phyloP scores from a whole-genome alignment of 1,140 invertebrate genomes.

The Marisa cornuarietis region DNA sequence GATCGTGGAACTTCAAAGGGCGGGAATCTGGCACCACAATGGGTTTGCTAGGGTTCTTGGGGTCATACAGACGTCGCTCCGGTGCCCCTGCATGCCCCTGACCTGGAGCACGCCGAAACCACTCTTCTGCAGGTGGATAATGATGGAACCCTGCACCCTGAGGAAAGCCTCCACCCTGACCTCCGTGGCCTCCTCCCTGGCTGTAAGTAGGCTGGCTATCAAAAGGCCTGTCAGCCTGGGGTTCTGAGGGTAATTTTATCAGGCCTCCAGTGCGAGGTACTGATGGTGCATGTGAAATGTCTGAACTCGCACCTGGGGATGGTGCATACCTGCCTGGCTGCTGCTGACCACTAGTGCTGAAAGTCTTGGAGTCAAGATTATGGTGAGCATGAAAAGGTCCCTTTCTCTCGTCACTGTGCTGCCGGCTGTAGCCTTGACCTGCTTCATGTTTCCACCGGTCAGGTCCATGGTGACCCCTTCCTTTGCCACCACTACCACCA shows the following conservation, averaged over 20 bases:
- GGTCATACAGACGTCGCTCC: slow-evolving; percentile 70
- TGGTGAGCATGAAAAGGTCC: slow-evolving; percentile 9
- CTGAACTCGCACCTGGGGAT: slow-evolving; percentile 11
- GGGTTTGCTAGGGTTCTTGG: slow-evolving; percentile 77
- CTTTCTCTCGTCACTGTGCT: slow-evolving; percentile 5
- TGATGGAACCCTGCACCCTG: slow-evolving; percentile 18
- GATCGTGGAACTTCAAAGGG: slow-evolving; percentile 31
- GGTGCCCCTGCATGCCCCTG: slow-evolving; percentile 23
- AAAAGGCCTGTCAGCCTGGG: slow-evolving; percentile 17
- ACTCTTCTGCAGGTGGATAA: slow-evolving; percentile 4
- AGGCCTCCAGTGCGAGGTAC: slow-evolving; percentile 37
- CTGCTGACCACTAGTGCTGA: not conserved
- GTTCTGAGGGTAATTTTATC: slow-evolving; percentile 40
- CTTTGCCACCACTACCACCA: slow-evolving; percentile 11
- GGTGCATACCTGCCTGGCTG: slow-evolving; percentile 15
- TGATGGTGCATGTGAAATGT: slow-evolving; percentile 6
- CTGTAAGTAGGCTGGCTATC: not conserved
- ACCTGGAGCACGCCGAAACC: slow-evolving; percentile 2
- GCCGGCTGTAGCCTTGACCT: not conserved
- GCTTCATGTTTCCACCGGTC: slow-evolving; percentile 5
- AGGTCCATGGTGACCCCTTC: slow-evolving; percentile 1
- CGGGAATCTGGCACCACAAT: slow-evolving; percentile 69
- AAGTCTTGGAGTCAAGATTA: slow-evolving; percentile 25
- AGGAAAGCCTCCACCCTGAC: slow-evolving; percentile 1
- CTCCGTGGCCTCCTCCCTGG: not conserved